Conservation (phyloP, 2,888 invertebrate genomes). For the Danaus chrysippus region DNA sequence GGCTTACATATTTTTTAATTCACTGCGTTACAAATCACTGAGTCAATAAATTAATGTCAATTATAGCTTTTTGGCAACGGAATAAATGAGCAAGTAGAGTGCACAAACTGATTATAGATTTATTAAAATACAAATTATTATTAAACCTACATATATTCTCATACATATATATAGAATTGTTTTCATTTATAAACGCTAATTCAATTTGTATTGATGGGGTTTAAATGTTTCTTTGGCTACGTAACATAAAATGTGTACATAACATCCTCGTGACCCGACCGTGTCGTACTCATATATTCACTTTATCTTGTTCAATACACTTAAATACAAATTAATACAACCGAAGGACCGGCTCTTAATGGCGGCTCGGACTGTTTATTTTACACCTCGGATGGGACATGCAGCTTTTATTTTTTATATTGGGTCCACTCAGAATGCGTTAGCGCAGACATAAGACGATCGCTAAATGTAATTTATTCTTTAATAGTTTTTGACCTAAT, state of each 20-base stretch:
- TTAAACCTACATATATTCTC: background rate
- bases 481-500: background rate
- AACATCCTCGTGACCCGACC: conserved; percentile 51
- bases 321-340: conserved; percentile 80
- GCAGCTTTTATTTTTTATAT: conserved; percentile 59
- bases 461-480: background rate
- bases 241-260: conserved; percentile 40
- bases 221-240: background rate
- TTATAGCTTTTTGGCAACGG: conserved; percentile 30
- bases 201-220: background rate
- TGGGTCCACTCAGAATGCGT: conserved; percentile 36
- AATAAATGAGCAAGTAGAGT: conserved; percentile 16
- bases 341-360: conserved; percentile 71
- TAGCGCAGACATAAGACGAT: conserved; percentile 16
- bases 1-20: conserved; percentile 26
- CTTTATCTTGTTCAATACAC: conserved; percentile 78
- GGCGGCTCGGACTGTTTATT: conserved; percentile 73
- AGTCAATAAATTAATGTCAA: conserved; percentile 30
- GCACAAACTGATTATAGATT: conserved; percentile 12
- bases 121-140: background rate
- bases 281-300: conserved; percentile 68
- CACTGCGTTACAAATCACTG: conserved; percentile 26
- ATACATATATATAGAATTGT: background rate
- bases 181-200: background rate
- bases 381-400: conserved; percentile 74